phyloP scores from a whole-genome alignment of 2,888 invertebrate genomes.

The Drosophila quinaria region DNA sequence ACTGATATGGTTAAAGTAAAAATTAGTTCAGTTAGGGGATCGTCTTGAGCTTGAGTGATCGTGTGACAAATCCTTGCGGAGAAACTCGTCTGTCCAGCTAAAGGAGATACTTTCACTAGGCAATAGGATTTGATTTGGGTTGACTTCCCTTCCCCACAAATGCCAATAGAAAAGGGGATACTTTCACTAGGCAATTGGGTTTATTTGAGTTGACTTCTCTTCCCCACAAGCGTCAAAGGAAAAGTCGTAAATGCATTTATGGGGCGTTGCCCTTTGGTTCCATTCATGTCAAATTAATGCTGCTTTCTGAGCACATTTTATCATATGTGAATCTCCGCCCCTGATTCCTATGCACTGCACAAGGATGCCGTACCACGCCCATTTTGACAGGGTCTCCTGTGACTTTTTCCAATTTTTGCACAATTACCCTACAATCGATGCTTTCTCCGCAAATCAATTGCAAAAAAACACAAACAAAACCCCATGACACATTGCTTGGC shows the following conservation, averaged over 20 bases:
- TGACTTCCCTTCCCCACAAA: not conserved
- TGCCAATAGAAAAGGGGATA: slow-evolving; percentile 9
- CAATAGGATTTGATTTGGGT: not conserved
- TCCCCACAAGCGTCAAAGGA: not conserved
- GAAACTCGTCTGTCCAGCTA: not conserved
- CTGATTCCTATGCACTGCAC: slow-evolving; percentile 23
- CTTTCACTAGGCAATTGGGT: not conserved
- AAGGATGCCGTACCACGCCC: slow-evolving; percentile 53
- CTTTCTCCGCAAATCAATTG: slow-evolving; percentile 85
- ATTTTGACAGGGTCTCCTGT: slow-evolving; percentile 63
- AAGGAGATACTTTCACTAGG: slow-evolving; percentile 1
- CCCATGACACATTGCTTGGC: slow-evolving; percentile 74
- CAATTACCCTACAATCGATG: slow-evolving; percentile 83
- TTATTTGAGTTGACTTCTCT: not conserved
- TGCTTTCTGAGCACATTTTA: slow-evolving; percentile 39
- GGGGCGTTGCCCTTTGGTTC: slow-evolving; percentile 13
- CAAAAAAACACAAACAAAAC: slow-evolving; percentile 84
- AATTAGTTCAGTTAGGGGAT: slow-evolving; percentile 48
- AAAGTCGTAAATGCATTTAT: slow-evolving; percentile 3
- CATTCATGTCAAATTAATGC: slow-evolving; percentile 29
- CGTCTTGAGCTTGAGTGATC: slow-evolving; percentile 30
- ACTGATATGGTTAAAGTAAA: slow-evolving; percentile 37
- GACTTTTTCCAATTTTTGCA: slow-evolving; percentile 82
- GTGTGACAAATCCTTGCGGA: slow-evolving; percentile 43
- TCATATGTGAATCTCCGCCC: slow-evolving; percentile 31